A percentile compares a stretch with the other conserved stretches of the same genome.
Evolutionary conservation across 2,113 vertebrate genomes (phyloP).

Genomic region (Mixornis gularis): DNA sequence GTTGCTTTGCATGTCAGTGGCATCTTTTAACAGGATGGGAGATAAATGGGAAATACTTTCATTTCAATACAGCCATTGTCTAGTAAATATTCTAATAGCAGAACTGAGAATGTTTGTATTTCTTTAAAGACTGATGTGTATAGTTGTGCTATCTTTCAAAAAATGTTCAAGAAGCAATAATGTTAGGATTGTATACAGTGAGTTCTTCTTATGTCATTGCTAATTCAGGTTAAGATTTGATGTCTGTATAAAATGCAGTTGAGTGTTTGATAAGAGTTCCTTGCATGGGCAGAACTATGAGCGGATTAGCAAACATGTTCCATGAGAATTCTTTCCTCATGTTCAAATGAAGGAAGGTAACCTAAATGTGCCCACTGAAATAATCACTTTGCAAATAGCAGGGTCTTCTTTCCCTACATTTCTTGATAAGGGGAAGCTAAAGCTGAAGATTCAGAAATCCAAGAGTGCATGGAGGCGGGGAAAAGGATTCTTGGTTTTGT

Average conservation of each 20-base stretch:
- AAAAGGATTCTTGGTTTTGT: neutral
- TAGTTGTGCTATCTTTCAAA: neutral
- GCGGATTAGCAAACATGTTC: neutral
- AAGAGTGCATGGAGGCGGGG: rapidly evolving
- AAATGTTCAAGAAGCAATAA: neutral
- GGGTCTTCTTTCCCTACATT: neutral
- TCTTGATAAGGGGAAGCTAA: neutral
- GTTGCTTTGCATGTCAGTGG: neutral
- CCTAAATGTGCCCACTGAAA: neutral
- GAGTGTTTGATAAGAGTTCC: neutral
- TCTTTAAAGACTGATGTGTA: neutral
- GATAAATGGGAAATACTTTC: neutral
- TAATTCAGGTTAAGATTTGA: neutral
- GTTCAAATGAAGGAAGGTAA: neutral
- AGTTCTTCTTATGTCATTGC: neutral
- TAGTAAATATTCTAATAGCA: neutral
- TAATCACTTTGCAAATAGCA: neutral
- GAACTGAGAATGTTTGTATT: neutral
- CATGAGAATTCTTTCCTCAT: neutral
- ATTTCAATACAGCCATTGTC: neutral
- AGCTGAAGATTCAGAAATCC: neutral
- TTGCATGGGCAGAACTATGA: neutral
- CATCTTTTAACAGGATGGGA: neutral
- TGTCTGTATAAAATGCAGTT: neutral
- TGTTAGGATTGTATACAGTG: neutral